Base-by-base conservation (phyloP, 53 echinoderm and acorn worm species). In the Hippasteria phrygiana region DNA sequence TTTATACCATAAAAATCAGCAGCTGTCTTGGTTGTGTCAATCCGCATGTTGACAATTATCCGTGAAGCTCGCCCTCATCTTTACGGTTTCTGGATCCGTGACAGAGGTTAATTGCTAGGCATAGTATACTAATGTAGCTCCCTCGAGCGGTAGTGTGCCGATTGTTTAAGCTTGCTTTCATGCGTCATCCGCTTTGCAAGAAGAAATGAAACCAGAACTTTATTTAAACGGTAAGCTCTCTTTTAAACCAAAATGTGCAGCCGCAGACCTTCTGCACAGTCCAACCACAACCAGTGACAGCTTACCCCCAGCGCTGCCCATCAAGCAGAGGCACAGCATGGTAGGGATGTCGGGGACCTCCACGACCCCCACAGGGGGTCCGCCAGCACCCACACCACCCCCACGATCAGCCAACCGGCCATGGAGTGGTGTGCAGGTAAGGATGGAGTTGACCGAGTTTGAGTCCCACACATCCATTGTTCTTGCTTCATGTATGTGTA, bases 241-340 rank as follows among this genome's bases (percentile, higher is more conserved):
- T n/a, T n/a, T n/a, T n/a, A n/a, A n/a, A n/a, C n/a, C n/a, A n/a
- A n/a, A n/a, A n/a, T n/a, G n/a, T n/a, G n/a, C 90, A 90, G 90
- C 92, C 54, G 81, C 86, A 66, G 97, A 97, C 74, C 73, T 97
- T 28, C 87, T 97, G 17, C 95, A 95, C 71, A 97, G 97, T 88
- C 97, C 97, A 32, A 95, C 95, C 62, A 95, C 95, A 5, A 83
- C 91, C 32, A 93, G 95, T 48, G 93, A 93, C 73, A 78, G 91
- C 4, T 51, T 94, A 41, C 99, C 99, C 38, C 99, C 99, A 10
- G 94, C 99, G 31, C 73, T 98, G 64, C 99, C 99, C 69, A 92
- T 93, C 55, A 98, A 98, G 48, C 95, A 94, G 90, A 92, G 95
- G 69, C 94, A 94, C 87, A 96, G 96, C 42, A 71, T 94, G 78